Evolutionary conservation across 2,797 vertebrate species (phyloP).

Genomic region (Propithecus perrieri): DNA sequence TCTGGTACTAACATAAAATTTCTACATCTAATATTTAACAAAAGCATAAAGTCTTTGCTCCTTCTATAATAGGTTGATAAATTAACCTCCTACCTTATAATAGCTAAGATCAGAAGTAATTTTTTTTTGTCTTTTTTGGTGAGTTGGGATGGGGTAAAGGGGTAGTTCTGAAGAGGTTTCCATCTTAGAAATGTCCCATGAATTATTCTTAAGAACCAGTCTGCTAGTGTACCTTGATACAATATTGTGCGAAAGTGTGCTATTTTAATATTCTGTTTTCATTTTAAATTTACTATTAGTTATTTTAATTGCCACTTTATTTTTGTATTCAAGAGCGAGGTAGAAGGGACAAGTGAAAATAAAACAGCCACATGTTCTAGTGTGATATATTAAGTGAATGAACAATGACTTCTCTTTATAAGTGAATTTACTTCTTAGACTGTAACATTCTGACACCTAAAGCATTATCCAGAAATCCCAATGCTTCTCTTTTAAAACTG

Average conservation of each 20-base stretch:
- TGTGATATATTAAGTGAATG: not conserved
- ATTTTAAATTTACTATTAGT: slow-evolving; percentile 5
- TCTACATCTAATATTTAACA: slow-evolving; percentile 1
- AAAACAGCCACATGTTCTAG: not conserved
- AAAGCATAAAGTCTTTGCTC: not conserved
- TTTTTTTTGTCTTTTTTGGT: not conserved
- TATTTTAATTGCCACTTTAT: slow-evolving; percentile 42
- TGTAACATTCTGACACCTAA: not conserved
- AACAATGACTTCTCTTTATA: not conserved
- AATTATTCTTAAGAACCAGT: not conserved
- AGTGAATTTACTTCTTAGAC: slow-evolving; percentile 7
- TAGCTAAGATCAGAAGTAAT: not conserved
- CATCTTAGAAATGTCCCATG: not conserved
- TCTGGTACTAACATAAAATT: not conserved
- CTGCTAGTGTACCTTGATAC: not conserved
- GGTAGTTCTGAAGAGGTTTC: not conserved
- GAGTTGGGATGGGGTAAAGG: not conserved
- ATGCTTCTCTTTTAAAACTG: slow-evolving; percentile 10
- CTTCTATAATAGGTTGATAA: not conserved
- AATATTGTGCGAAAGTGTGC: not conserved
- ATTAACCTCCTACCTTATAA: not conserved
- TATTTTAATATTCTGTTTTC: slow-evolving; percentile 33
- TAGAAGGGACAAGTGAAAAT: not conserved
- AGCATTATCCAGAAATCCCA: slow-evolving; percentile 1
- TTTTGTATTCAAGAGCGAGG: slow-evolving; percentile 9